Evolutionary conservation across 2,888 invertebrate genomes (phyloP), one percentile per base, ranked within the genome.

Genomic region (Sminthurinus aureus): DNA sequence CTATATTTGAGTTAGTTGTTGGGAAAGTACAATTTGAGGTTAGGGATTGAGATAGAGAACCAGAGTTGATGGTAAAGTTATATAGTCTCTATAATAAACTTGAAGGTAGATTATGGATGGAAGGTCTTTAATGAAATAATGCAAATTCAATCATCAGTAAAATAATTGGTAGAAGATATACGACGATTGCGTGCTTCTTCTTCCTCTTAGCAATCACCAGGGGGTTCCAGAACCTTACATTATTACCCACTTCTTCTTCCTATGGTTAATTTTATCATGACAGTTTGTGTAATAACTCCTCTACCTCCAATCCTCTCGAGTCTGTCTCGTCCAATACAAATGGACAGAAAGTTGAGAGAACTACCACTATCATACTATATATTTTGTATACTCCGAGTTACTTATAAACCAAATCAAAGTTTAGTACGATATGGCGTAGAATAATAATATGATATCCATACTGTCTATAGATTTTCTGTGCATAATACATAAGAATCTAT

Each of bases 151-250:
- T 85, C 81, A 85, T 80, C 75, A 81, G 38, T 76, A 83, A 81
- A 83, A 85, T 85, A 85, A 85, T 85, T 85, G 85, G 85, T 80
- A 81, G 82, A 85, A 83, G 85, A 85, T 82, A 80, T 83, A 85
- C 84, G 82, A 71, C 82, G 38, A 80, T 84, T 84, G 84, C 84
- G 84, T 84, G 84, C 78, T 81, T 84, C 73, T 38, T 38, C 38
- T 38, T 38, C 38, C 38, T 38, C 38, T 83, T 83, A 83, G 26
- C 58, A 78, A 78, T 9, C 77, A 77, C 69, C 64, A 51, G 73
- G 83, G 83, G 83, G 83, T 20, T 83, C 83, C 78, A 64, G 66
- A 83, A 78, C 83, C 83, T 83, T 81, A 77, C 78, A 77, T 82
- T 76, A 81, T 83, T 77, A 73, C 78, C 83, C 78, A 77, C 81